These are phyloP conservation scores for Hormiphora californensis DNA, from an alignment of 37 sponge, comb jelly and placozoan genomes.

Conservation along the genomic window DNA sequence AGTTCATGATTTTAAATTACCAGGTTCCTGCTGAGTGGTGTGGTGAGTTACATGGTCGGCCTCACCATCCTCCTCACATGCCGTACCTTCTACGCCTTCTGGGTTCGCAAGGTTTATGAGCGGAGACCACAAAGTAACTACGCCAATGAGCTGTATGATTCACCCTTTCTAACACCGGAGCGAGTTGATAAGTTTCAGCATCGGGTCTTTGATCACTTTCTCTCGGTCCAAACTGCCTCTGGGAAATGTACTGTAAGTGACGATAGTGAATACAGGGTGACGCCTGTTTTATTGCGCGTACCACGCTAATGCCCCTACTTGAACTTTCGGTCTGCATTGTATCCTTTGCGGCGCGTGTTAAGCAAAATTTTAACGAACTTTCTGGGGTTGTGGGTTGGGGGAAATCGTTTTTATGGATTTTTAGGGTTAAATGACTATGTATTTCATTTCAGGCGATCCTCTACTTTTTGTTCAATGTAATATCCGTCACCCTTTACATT, in stretches of 20 bases:
- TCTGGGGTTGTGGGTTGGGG: neutral
- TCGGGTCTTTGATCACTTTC: conserved; percentile 33
- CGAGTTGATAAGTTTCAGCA: conserved; percentile 47
- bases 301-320: neutral
- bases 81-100: conserved; percentile 40
- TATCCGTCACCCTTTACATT: conserved; percentile 52
- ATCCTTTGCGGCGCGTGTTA: neutral
- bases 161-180: conserved; percentile 45
- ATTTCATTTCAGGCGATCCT: conserved; percentile 42
- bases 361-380: neutral
- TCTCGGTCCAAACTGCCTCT: conserved; percentile 29
- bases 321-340: neutral
- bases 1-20: too few species aligned
- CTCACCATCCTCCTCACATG: conserved; percentile 28
- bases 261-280: neutral
- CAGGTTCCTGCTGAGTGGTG: conserved; percentile 25
- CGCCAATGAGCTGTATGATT: conserved; percentile 17
- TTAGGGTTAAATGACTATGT: neutral
- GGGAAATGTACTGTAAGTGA: conserved; percentile 53
- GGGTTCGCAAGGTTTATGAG: conserved; percentile 29
- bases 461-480: conserved; percentile 48
- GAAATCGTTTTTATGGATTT: neutral
- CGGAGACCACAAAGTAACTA: conserved; percentile 34
- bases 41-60: conserved; percentile 26
- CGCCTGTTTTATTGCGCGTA: neutral